Evolutionary conservation across 1,140 invertebrate species (phyloP).

Genomic region (Pollicipes pollicipes): DNA sequence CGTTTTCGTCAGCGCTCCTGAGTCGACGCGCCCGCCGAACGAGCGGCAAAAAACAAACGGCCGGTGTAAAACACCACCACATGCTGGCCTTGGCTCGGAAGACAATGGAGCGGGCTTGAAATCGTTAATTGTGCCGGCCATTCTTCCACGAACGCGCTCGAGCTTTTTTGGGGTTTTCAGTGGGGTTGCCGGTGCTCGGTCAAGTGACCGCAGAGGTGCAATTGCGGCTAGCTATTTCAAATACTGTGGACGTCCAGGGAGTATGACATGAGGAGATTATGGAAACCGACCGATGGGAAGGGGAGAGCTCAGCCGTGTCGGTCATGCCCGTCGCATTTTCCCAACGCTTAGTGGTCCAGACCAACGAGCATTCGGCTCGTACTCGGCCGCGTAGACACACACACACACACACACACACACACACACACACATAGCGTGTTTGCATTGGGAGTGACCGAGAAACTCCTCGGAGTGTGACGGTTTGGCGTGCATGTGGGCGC

Average conservation of each 20-base stretch:
- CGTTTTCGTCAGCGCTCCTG: no score
- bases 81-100: neutral
- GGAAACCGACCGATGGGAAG: no score
- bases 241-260: no score
- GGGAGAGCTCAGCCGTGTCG: no score
- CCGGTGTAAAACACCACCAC: neutral
- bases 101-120: neutral
- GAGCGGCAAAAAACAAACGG: neutral
- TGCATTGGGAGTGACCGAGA: no score
- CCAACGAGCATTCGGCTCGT: no score
- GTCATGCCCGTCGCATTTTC: no score
- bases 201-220: neutral
- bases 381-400: no score
- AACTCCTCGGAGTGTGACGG: neutral
- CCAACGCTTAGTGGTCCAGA: no score
- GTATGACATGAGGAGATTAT: no score
- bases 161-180: neutral
- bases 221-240: neutral
- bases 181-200: neutral
- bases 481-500: neutral
- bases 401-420: no score
- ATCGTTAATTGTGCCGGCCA: neutral
- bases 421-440: no score
- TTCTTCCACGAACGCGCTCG: neutral
- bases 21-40: neutral